phyloP scores from a whole-genome alignment of 1,140 invertebrate genomes.

The Achroia grisella region DNA sequence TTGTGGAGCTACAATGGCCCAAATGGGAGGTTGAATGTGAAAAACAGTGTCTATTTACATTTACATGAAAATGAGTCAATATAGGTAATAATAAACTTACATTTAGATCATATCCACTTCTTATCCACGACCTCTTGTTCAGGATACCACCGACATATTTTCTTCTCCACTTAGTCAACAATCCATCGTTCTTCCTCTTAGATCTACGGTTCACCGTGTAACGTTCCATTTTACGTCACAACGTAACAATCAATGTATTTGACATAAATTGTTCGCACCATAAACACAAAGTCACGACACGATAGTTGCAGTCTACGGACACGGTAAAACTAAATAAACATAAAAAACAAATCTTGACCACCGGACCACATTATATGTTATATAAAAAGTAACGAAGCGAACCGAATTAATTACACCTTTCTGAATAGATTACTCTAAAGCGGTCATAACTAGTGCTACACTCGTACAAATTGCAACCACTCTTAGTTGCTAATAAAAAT shows the following conservation, averaged over 20 bases:
- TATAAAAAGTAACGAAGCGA: slow-evolving; percentile 51
- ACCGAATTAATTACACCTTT: slow-evolving; percentile 45
- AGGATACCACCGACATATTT: slow-evolving; percentile 46
- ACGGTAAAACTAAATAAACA: slow-evolving; percentile 50
- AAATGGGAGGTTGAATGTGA: too few species aligned
- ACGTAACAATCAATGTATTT: slow-evolving; percentile 27
- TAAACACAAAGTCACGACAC: slow-evolving; percentile 28
- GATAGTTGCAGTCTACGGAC: slow-evolving; percentile 33
- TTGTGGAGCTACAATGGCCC: too few species aligned
- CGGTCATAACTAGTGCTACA: slow-evolving; percentile 14
- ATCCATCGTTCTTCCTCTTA: slow-evolving; percentile 47
- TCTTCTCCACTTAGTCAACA: slow-evolving; percentile 48
- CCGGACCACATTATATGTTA: slow-evolving; percentile 42
- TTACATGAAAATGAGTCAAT: too few species aligned
- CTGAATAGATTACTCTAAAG: slow-evolving; percentile 27
- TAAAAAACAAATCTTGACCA: slow-evolving; percentile 38
- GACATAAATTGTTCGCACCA: slow-evolving; percentile 10
- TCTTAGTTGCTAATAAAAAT: slow-evolving; percentile 18
- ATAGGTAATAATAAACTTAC: too few species aligned
- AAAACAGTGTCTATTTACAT: too few species aligned
- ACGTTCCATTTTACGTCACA: slow-evolving; percentile 43
- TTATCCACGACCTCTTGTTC: slow-evolving; percentile 45
- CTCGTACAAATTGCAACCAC: background rate
- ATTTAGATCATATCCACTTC: slow-evolving; percentile 56
- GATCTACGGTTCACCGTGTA: slow-evolving; percentile 56